Evolutionary conservation across 1,140 invertebrate species (phyloP).

Genomic region (Monochamus saltuarius): DNA sequence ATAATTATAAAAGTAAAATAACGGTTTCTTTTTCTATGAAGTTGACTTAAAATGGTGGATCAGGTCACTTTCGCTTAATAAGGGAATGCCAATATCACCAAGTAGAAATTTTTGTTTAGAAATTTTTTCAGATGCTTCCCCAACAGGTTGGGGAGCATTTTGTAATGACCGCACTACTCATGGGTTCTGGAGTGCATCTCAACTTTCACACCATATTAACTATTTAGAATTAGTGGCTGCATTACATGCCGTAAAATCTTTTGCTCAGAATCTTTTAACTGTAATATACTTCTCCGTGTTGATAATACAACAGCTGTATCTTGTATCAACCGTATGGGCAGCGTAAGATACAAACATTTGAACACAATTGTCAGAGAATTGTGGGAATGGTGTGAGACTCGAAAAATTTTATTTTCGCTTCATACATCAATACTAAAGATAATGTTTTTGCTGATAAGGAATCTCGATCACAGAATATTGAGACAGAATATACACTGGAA

Average conservation of each 20-base stretch:
- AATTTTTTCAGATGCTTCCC: slow-evolving; percentile 50
- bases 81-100: slow-evolving; percentile 14
- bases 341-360: no score
- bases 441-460: slow-evolving; percentile 37
- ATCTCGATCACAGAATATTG: slow-evolving; percentile 22
- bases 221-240: slow-evolving; percentile 47
- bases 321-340: no score
- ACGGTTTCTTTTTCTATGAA: slow-evolving; percentile 5
- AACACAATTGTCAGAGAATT: no score
- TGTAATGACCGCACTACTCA: slow-evolving; percentile 31
- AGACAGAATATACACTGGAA: slow-evolving; percentile 14
- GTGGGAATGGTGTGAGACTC: slow-evolving; percentile 42
- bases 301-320: no score
- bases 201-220: slow-evolving; percentile 44
- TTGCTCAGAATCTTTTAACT: no score
- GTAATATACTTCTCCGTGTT: no score
- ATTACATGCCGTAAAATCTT: no score
- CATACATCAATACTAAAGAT: slow-evolving; percentile 48
- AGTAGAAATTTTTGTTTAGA: slow-evolving; percentile 33
- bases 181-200: slow-evolving; percentile 38
- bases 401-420: slow-evolving; percentile 45
- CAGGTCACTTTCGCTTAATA: slow-evolving; percentile 29
- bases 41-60: slow-evolving; percentile 43
- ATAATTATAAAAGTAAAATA: not conserved
- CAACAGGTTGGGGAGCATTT: slow-evolving; percentile 44